Evolutionary conservation across 53 echinoderm and acorn worm genomes (phyloP).

Genomic region (Paelopatides confundens): DNA sequence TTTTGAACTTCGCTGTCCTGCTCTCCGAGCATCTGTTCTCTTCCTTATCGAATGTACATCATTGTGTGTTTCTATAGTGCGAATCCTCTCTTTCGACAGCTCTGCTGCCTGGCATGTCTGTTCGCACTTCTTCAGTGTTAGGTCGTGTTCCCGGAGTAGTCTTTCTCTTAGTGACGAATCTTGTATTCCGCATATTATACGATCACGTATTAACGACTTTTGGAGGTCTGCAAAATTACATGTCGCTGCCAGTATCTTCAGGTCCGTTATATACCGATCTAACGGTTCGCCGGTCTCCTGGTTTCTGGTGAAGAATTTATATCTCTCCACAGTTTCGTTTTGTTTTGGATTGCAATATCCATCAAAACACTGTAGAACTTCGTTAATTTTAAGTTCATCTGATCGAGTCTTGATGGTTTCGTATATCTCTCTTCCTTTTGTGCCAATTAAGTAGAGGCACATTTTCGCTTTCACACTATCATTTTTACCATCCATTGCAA

Average conservation of each 20-base stretch:
- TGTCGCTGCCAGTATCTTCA: conserved; percentile 37
- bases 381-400: not conserved
- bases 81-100: conserved; percentile 29
- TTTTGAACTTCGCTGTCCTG: too few relatives aligned
- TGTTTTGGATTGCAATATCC: conserved; percentile 47
- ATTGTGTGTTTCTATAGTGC: not conserved
- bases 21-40: too few relatives aligned
- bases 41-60: not conserved
- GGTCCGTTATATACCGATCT: conserved; percentile 35
- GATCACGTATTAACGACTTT: conserved; percentile 50
- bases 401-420: not conserved
- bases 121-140: not conserved
- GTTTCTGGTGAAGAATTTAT: conserved; percentile 55
- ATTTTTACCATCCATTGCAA: conserved; percentile 35
- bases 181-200: conserved; percentile 55
- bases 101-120: conserved; percentile 38
- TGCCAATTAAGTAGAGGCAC: conserved; percentile 30
- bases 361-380: not conserved
- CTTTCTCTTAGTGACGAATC: conserved; percentile 41
- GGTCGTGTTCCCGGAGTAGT: conserved; percentile 26
- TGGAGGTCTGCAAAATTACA: conserved; percentile 42
- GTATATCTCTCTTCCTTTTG: conserved; percentile 31
- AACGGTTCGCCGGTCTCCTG: conserved; percentile 48
- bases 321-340: conserved; percentile 58
- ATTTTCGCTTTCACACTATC: conserved; percentile 31